Evolutionary conservation across 2,113 vertebrate species (phyloP).

Genomic region (Echinops telfairi): DNA sequence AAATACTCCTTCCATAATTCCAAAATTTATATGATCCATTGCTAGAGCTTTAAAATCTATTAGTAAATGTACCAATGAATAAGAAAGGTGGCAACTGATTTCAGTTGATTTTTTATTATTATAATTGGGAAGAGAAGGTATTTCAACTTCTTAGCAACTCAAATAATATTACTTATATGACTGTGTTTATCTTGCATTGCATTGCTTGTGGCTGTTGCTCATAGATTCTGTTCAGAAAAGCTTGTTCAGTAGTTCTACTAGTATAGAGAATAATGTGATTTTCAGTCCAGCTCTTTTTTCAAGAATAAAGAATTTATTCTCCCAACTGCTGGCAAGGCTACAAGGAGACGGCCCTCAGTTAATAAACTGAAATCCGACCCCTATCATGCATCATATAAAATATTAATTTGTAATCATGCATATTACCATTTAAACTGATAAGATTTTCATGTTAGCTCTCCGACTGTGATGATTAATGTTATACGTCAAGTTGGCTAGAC

Average conservation of each 20-base stretch:
- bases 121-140: not conserved
- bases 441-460: not conserved
- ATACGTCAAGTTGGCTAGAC: no score
- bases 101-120: conserved; percentile 4
- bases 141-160: conserved; percentile 31
- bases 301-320: not conserved
- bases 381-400: not conserved
- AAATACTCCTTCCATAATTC: not conserved
- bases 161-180: not conserved
- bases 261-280: not conserved
- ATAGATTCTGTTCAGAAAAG: not conserved
- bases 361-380: not conserved
- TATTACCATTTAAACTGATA: not conserved
- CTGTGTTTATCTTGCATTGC: not conserved
- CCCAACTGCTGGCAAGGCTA: no score
- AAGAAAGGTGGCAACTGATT: not conserved
- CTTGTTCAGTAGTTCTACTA: not conserved
- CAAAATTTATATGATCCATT: not conserved
- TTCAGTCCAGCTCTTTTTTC: no score
- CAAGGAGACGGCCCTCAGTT: not conserved
- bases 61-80: not conserved
- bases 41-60: not conserved
- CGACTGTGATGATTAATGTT: not conserved
- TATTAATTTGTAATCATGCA: not conserved
- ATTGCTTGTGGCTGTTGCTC: not conserved